Evolutionary conservation across 2,113 vertebrate genomes (phyloP), one percentile per base, ranked within the genome.

Genomic region (Meles meles): DNA sequence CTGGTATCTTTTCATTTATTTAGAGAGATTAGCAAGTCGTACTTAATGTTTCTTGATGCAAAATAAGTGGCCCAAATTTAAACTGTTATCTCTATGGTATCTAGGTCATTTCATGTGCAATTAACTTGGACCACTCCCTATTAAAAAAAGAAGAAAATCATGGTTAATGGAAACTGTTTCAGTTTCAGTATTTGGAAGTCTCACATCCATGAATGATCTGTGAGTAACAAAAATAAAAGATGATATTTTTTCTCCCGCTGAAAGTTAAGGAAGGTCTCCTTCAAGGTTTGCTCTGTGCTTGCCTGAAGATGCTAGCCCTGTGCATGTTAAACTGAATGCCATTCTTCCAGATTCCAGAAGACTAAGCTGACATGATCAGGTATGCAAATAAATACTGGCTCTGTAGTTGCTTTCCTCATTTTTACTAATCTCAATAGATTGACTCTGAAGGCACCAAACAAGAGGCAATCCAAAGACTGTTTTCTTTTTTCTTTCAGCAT

Each of bases 391-490:
- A 88, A 71, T 71, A 23, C 25, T 76, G 42, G 18, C 92, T 96
- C 84, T 98, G 63, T 55, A 95, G 90, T 83, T 95, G 79, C n/a
- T 97, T 97, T 93, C 88, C 29, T 94, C 42, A 59, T 81, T 93
- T 79, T 23, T 20, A 67, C 4, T 71, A 93, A 77, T 72, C 93
- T 95, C 94, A 97, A 96, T 72, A 97, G 90, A 92, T 11, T 92
- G 89, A 97, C 98, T 97, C 88, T 94, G 95, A 65, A 96, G 97
- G 88, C 71, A 87, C 84, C 93, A 97, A 98, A 91, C 88, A 96
- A 77, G 89, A 97, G 95, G 76, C 95, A 98, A 97, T 98, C 96
- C 87, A 97, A 95, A 98, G 80, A 97, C 82, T 98, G 97, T 76
- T 42, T 88, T 77, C 11, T 88, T 47, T 67, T 88, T 76, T 71